Evolutionary conservation across 2,113 vertebrate species (phyloP).

Genomic region (Oncorhynchus kisutch): DNA sequence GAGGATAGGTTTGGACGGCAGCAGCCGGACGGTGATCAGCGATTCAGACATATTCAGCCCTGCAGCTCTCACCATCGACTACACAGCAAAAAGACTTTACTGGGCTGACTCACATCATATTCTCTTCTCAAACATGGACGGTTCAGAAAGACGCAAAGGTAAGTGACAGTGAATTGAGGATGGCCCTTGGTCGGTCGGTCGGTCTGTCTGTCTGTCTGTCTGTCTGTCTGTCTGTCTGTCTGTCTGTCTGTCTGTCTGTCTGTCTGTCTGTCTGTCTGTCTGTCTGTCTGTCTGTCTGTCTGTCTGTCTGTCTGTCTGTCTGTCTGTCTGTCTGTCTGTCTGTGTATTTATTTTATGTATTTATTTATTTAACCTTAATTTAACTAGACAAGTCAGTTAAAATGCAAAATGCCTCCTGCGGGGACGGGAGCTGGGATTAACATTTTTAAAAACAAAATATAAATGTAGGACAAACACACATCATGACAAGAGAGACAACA

Average conservation of each 20-base stretch:
- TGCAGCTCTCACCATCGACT: conserved; percentile 83
- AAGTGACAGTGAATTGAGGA: conserved; percentile 11
- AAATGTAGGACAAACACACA: no score
- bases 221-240: neutral
- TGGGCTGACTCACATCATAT: conserved; percentile 86
- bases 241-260: no score
- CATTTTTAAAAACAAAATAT: no score
- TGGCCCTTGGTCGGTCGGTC: neutral
- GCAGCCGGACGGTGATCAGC: conserved; percentile 75
- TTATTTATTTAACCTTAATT: no score
- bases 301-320: neutral
- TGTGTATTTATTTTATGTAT: no score
- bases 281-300: neutral
- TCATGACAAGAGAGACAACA: no score
- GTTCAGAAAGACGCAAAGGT: conserved; percentile 81
- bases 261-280: no score
- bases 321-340: no score
- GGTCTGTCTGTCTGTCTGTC: neutral
- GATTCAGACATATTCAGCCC: conserved; percentile 80
- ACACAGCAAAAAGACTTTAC: conserved; percentile 82
- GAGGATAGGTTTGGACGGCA: conserved; percentile 85
- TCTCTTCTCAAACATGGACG: conserved; percentile 85
- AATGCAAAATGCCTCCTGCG: no score
- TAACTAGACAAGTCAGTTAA: no score
- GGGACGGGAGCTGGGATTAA: no score